Percentiles rank a stretch among this genome's conserved stretches.
These are phyloP conservation scores for Pecten maximus DNA, from an alignment of 2,888 invertebrate genomes.

Conservation along the genomic window DNA sequence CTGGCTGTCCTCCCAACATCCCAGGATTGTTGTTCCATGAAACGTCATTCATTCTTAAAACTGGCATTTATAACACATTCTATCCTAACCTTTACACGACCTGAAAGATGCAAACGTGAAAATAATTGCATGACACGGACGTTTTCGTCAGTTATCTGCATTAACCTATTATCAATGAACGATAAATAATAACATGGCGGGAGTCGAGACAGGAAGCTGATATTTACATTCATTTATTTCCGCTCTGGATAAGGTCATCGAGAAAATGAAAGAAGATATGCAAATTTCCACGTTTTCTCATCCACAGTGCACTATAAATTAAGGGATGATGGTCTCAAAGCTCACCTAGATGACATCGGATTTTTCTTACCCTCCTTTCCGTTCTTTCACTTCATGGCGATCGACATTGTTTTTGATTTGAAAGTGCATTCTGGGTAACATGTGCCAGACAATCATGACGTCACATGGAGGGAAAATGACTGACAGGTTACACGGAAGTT, in stretches of 20 bases:
- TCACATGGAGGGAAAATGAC: constrained; percentile 67
- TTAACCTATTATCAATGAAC: constrained; percentile 27
- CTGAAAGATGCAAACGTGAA: constrained; percentile 40
- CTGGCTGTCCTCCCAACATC: constrained; percentile 72
- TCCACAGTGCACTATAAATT: constrained; percentile 18
- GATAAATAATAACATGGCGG: constrained; percentile 63
- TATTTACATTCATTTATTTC: background rate
- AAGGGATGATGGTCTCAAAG: constrained; percentile 38
- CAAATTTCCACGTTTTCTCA: constrained; percentile 11
- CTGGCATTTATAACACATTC: constrained; percentile 76
- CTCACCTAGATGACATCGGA: constrained; percentile 76
- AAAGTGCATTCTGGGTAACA: constrained; percentile 72
- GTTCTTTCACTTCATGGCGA: constrained; percentile 67
- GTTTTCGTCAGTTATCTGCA: background rate
- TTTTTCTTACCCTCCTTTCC: constrained; percentile 67
- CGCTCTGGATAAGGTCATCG: constrained; percentile 14
- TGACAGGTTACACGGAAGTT: constrained; percentile 15
- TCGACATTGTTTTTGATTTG: constrained; percentile 72
- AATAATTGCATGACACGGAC: constrained; percentile 40
- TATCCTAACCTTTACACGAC: constrained; percentile 42
- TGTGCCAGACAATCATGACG: constrained; percentile 69
- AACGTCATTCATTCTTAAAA: constrained; percentile 80
- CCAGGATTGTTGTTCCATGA: constrained; percentile 76
- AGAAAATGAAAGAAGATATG: constrained; percentile 31
- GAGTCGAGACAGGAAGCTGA: constrained; percentile 56